A percentile compares a stretch with the other conserved stretches of the same genome.
These are phyloP conservation scores for Scaptomyza reducta DNA, from an alignment of 2,888 invertebrate genomes.

Conservation along the genomic window DNA sequence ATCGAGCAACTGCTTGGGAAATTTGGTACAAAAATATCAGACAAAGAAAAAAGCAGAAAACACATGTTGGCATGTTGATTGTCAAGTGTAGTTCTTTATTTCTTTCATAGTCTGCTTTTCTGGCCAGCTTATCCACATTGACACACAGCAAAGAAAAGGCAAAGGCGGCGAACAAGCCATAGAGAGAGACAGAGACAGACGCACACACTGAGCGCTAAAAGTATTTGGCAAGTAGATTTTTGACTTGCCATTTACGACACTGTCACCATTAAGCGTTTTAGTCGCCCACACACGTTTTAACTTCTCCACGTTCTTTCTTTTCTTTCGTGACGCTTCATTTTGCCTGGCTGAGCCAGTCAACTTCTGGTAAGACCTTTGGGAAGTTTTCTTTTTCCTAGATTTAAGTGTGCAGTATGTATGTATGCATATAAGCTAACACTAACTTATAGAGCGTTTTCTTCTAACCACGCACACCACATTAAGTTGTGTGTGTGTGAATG, in stretches of 20 bases:
- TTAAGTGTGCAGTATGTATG: conserved; percentile 31
- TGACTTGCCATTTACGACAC: conserved; percentile 68
- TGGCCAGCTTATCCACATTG: conserved; percentile 51
- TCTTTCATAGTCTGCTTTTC: conserved; percentile 40
- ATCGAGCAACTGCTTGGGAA: neutral
- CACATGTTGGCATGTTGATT: conserved; percentile 73
- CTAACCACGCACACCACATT: conserved; percentile 45
- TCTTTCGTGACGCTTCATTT: conserved; percentile 41
- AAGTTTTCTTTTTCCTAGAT: conserved; percentile 42
- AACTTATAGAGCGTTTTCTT: conserved; percentile 43
- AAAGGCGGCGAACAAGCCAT: neutral
- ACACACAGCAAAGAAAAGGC: conserved; percentile 5
- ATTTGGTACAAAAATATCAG: neutral
- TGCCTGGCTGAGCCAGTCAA: conserved; percentile 12
- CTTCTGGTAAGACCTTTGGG: conserved; percentile 23
- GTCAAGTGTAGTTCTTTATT: conserved; percentile 53
- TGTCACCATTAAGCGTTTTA: conserved; percentile 54
- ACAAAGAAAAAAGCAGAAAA: conserved; percentile 13
- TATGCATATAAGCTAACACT: conserved; percentile 26
- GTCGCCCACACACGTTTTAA: conserved; percentile 42
- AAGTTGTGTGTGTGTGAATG: conserved; percentile 9
- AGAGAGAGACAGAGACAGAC: neutral
- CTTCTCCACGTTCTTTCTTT: neutral
- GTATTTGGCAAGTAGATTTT: conserved; percentile 76
- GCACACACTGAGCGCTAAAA: conserved; percentile 53